Evolutionary conservation across 2,113 vertebrate genomes (phyloP).

Genomic region (Rhipidura dahli): DNA sequence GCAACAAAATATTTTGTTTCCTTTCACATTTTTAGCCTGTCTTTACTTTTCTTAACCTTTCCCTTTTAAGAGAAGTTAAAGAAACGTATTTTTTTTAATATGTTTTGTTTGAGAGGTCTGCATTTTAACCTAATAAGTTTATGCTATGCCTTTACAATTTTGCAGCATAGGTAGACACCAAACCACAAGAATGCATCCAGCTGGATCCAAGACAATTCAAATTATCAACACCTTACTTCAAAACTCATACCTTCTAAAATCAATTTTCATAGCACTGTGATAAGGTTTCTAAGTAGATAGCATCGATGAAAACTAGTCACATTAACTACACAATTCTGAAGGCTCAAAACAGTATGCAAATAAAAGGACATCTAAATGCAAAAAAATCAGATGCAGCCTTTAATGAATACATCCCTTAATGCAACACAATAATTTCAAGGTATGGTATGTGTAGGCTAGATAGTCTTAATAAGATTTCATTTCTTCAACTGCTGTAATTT

Average conservation of each 20-base stretch:
- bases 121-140: neutral
- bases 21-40: neutral
- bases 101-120: neutral
- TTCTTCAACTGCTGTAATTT: conserved; percentile 20
- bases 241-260: neutral
- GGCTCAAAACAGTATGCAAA: conserved; percentile 2
- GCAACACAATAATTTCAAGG: conserved; percentile 4
- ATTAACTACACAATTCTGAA: neutral
- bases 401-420: conserved; percentile 9
- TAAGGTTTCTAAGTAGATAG: neutral
- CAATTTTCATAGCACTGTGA: neutral
- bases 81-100: neutral
- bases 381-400: neutral
- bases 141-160: neutral
- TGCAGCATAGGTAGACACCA: neutral
- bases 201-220: neutral
- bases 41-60: neutral
- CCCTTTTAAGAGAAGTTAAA: neutral
- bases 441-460: neutral
- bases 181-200: neutral
- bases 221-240: neutral
- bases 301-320: neutral
- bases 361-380: neutral
- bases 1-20: neutral
- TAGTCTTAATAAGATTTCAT: neutral